phyloP scores from a whole-genome alignment of 2,888 invertebrate species.

The Phragmatobia fuliginosa region DNA sequence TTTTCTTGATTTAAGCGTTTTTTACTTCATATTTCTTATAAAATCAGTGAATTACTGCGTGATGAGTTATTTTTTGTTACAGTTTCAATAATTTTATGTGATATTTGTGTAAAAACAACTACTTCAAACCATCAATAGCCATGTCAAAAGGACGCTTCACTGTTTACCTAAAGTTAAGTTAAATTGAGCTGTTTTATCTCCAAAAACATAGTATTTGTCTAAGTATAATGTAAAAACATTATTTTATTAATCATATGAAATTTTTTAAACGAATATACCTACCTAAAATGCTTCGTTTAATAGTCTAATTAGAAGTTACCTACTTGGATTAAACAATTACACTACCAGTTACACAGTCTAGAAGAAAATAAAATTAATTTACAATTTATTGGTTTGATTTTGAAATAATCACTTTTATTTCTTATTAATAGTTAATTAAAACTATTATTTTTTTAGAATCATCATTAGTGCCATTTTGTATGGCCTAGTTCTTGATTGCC shows the following conservation, averaged over 20 bases:
- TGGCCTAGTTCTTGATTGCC: background rate
- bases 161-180: constrained; percentile 71
- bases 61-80: constrained; percentile 47
- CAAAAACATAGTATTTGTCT: constrained; percentile 19
- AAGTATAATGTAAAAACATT: background rate
- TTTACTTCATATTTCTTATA: constrained; percentile 51
- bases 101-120: constrained; percentile 57
- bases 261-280: background rate
- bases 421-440: background rate
- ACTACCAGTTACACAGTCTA: background rate
- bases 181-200: constrained; percentile 61
- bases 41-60: constrained; percentile 67
- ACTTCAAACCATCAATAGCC: constrained; percentile 51
- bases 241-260: background rate
- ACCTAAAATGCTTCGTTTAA: background rate
- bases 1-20: constrained; percentile 67
- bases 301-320: constrained; percentile 36
- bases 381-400: background rate
- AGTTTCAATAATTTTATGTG: constrained; percentile 46
- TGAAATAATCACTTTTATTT: background rate
- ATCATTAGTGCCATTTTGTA: background rate
- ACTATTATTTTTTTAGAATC: background rate
- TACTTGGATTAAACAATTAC: constrained; percentile 8
- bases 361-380: background rate
- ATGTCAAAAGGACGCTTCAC: constrained; percentile 67